Percentiles rank a stretch among this genome's conserved stretches.
Evolutionary conservation across 1,140 invertebrate species (phyloP).

Genomic region (Drosophila kanapiae): DNA sequence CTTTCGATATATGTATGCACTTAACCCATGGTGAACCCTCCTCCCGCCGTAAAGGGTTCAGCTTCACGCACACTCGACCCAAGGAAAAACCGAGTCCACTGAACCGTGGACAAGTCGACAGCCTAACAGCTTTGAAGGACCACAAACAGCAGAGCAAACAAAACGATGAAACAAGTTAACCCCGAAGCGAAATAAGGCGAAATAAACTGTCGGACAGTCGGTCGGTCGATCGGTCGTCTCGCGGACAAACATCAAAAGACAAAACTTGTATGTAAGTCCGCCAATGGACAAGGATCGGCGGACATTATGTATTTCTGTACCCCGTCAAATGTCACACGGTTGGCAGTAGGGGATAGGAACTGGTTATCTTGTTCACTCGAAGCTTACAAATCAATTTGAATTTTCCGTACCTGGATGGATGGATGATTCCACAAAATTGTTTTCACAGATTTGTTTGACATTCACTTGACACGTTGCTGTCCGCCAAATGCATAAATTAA

Average conservation of each 20-base stretch:
- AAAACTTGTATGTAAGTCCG: slow-evolving; percentile 37
- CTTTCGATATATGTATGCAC: slow-evolving; percentile 31
- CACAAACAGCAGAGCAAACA: slow-evolving; percentile 56
- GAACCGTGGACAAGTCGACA: slow-evolving; percentile 61
- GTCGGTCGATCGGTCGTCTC: slow-evolving; percentile 18
- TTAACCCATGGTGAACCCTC: slow-evolving; percentile 29
- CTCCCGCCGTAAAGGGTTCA: slow-evolving; percentile 16
- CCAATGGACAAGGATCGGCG: slow-evolving; percentile 29
- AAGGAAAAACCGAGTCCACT: slow-evolving; percentile 23
- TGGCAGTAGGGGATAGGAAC: slow-evolving; percentile 35
- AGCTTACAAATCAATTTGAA: slow-evolving; percentile 72
- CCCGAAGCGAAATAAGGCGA: slow-evolving; percentile 47
- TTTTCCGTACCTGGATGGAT: slow-evolving; percentile 15
- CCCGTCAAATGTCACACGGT: slow-evolving; percentile 48
- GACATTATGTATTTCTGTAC: slow-evolving; percentile 7
- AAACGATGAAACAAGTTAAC: slow-evolving; percentile 51
- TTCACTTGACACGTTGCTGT: slow-evolving; percentile 64
- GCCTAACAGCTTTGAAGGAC: slow-evolving; percentile 32
- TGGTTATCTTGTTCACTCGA: slow-evolving; percentile 41
- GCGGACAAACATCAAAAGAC: slow-evolving; percentile 60
- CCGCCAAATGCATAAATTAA: slow-evolving; percentile 52
- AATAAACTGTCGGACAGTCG: slow-evolving; percentile 25
- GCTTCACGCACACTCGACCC: slow-evolving; percentile 5
- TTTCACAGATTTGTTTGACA: slow-evolving; percentile 76
- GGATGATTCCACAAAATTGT: slow-evolving; percentile 24